These are phyloP conservation scores for Tiliacea aurago DNA, from an alignment of 2,888 invertebrate species.

Conservation along the genomic window DNA sequence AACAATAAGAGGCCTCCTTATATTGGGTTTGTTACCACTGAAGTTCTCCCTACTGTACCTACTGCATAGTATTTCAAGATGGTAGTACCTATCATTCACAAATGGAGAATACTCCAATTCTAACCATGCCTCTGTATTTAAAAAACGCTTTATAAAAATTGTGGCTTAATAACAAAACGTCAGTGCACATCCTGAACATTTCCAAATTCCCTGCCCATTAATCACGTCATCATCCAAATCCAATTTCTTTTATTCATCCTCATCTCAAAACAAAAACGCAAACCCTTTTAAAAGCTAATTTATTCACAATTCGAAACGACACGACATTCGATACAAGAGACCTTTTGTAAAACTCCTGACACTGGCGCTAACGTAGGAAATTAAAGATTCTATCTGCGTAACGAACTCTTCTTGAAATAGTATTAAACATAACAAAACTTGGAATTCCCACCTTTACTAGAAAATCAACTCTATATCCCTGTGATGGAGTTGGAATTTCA, in stretches of 20 bases:
- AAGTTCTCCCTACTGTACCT: not conserved
- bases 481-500: slow-evolving; percentile 14
- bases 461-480: slow-evolving; percentile 55
- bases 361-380: slow-evolving; percentile 81
- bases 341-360: slow-evolving; percentile 76
- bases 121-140: not conserved
- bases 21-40: not conserved
- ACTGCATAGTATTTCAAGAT: not conserved
- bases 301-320: slow-evolving; percentile 72
- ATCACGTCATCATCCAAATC: slow-evolving; percentile 48
- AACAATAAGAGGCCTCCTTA: not conserved
- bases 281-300: slow-evolving; percentile 71
- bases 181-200: not conserved
- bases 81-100: not conserved
- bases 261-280: slow-evolving; percentile 56
- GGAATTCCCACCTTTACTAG: slow-evolving; percentile 39
- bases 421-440: slow-evolving; percentile 77
- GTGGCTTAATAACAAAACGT: not conserved
- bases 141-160: not conserved
- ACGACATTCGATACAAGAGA: slow-evolving; percentile 68
- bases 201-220: slow-evolving; percentile 29
- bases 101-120: not conserved
- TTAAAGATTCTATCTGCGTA: slow-evolving; percentile 88
- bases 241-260: slow-evolving; percentile 41
- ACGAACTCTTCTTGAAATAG: slow-evolving; percentile 79